A percentile compares a stretch with the other conserved stretches of the same genome.
phyloP scores from a whole-genome alignment of 2,113 vertebrate genomes.

The Recurvirostra avosetta region DNA sequence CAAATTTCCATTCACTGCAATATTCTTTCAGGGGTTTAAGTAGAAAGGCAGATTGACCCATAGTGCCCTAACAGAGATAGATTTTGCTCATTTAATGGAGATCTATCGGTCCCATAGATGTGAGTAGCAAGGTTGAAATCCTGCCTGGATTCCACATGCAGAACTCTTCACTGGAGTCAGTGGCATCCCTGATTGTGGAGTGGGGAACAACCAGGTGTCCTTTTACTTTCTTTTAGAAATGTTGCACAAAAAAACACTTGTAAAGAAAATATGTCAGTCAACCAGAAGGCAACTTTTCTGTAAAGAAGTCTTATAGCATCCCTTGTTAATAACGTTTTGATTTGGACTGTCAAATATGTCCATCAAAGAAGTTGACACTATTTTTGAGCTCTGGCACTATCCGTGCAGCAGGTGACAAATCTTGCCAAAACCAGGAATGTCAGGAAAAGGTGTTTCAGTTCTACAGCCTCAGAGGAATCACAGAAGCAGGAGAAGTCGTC shows the following conservation, averaged over 20 bases:
- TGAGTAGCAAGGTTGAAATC: neutral
- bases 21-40: neutral
- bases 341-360: neutral
- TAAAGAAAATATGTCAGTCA: neutral
- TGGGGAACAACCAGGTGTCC: neutral
- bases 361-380: neutral
- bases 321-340: neutral
- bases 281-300: neutral
- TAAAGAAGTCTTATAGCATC: neutral
- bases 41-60: neutral
- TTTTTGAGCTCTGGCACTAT: neutral
- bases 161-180: neutral
- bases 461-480: neutral
- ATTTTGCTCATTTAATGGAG: neutral
- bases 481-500: neutral
- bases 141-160: neutral
- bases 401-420: neutral
- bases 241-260: neutral
- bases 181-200: neutral
- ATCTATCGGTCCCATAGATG: neutral
- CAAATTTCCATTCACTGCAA: neutral
- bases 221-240: neutral
- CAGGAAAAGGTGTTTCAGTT: neutral
- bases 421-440: neutral
- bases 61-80: neutral